Conservation (phyloP, 2,888 invertebrate genomes). For the Apodemia mormo region DNA sequence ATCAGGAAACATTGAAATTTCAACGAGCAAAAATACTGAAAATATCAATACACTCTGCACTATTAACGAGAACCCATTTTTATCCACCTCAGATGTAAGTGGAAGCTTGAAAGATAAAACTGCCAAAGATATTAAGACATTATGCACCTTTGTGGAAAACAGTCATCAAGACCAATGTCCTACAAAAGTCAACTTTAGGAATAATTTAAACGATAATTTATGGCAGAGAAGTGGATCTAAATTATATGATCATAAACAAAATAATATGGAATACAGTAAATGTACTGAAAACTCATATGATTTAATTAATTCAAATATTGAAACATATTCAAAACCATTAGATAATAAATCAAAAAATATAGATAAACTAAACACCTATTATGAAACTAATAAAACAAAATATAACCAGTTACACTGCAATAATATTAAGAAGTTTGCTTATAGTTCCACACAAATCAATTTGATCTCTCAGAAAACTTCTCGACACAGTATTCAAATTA, state of each 20-base stretch:
- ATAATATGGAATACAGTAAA: too few relatives aligned
- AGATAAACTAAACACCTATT: neutral
- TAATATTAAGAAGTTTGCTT: slow-evolving; percentile 48
- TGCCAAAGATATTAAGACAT: neutral
- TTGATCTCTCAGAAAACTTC: slow-evolving; percentile 46
- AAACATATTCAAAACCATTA: too few relatives aligned
- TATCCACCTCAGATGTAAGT: neutral
- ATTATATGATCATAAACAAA: neutral
- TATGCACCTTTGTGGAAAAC: neutral
- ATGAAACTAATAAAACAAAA: neutral
- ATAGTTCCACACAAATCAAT: slow-evolving; percentile 51
- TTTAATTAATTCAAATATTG: too few relatives aligned
- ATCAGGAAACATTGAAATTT: too few relatives aligned
- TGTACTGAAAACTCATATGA: neutral
- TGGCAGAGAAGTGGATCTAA: neutral
- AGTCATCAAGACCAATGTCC: neutral
- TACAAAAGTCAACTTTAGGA: neutral
- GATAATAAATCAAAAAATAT: neutral
- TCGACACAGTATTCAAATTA: slow-evolving; percentile 48
- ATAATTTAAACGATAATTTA: neutral
- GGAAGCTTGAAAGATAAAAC: neutral
- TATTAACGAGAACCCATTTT: neutral
- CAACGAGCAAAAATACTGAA: too few relatives aligned
- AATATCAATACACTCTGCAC: neutral
- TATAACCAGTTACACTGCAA: slow-evolving; percentile 5